A percentile compares a stretch with the other conserved stretches of the same genome.
These are phyloP conservation scores for Fissipunctia ypsillon DNA, from an alignment of 2,888 invertebrate species.

Conservation along the genomic window DNA sequence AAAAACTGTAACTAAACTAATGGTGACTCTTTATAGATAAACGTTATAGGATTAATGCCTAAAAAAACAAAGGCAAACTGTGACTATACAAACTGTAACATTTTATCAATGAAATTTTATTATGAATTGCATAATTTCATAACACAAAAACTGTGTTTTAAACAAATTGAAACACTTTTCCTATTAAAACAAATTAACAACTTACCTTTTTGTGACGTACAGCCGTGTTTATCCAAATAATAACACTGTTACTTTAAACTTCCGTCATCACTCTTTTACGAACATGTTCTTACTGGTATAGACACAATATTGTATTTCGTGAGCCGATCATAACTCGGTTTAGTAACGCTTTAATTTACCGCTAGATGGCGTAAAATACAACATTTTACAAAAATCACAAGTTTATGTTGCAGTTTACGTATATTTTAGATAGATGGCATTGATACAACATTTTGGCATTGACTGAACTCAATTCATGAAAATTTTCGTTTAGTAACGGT, in stretches of 20 bases:
- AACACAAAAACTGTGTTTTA: constrained; percentile 17
- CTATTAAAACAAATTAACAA: constrained; percentile 5
- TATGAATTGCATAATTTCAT: constrained; percentile 14
- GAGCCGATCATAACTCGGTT: constrained; percentile 22
- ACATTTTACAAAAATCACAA: not conserved
- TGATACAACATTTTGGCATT: too few species aligned
- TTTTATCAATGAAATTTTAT: constrained; percentile 22
- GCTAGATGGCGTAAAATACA: not conserved
- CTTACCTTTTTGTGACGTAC: constrained; percentile 7
- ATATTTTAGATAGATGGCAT: not conserved
- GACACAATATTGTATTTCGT: constrained; percentile 36
- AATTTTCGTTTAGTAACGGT: too few species aligned
- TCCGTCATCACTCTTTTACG: constrained; percentile 28
- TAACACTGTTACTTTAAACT: constrained; percentile 21
- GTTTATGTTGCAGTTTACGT: not conserved
- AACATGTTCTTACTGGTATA: constrained; percentile 39
- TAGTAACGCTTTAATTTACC: not conserved
- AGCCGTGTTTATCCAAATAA: constrained; percentile 29
- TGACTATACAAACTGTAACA: constrained; percentile 6
- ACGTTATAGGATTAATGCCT: constrained; percentile 15
- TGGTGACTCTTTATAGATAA: constrained; percentile 25
- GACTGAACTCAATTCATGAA: too few species aligned
- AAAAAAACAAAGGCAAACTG: constrained; percentile 27
- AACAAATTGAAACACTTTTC: constrained; percentile 6
- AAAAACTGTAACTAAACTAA: constrained; percentile 28